These are phyloP conservation scores for Ornithoptera priamus DNA, from an alignment of 2,888 invertebrate genomes.

Conservation along the genomic window DNA sequence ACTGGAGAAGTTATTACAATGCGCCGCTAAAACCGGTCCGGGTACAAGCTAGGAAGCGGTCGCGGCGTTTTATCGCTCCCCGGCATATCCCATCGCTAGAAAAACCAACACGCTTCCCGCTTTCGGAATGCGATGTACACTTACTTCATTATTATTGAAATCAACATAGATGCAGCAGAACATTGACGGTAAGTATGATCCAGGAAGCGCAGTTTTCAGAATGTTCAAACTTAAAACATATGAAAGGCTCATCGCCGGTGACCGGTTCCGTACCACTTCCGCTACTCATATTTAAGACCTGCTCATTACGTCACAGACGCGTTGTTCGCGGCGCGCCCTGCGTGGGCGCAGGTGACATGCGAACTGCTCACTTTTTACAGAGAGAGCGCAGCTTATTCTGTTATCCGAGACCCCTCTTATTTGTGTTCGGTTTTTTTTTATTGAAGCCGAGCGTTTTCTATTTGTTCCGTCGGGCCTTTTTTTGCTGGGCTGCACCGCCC, in stretches of 20 bases:
- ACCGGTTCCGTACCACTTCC: slow-evolving; percentile 69
- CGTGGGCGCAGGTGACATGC: slow-evolving; percentile 75
- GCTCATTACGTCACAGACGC: slow-evolving; percentile 66
- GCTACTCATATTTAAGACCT: slow-evolving; percentile 61
- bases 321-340: slow-evolving; percentile 53
- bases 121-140: slow-evolving; percentile 46
- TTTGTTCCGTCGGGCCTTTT: slow-evolving; percentile 76
- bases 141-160: slow-evolving; percentile 54
- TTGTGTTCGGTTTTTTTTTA: slow-evolving; percentile 64
- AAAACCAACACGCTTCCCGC: slow-evolving; percentile 50
- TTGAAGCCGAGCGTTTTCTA: slow-evolving; percentile 64
- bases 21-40: slow-evolving; percentile 54
- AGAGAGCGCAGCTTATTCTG: slow-evolving; percentile 63
- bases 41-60: slow-evolving; percentile 51
- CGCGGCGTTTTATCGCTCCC: slow-evolving; percentile 49
- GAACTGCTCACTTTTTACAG: slow-evolving; percentile 60
- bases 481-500: slow-evolving; percentile 70
- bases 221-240: slow-evolving; percentile 33
- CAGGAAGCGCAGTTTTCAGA: not conserved
- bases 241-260: slow-evolving; percentile 53
- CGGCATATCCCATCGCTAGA: slow-evolving; percentile 46
- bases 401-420: slow-evolving; percentile 70
- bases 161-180: slow-evolving; percentile 46
- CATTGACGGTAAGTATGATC: slow-evolving; percentile 40
- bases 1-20: slow-evolving; percentile 57